phyloP scores from a whole-genome alignment of 2,888 invertebrate species.

The Lepidochitona cinerea region DNA sequence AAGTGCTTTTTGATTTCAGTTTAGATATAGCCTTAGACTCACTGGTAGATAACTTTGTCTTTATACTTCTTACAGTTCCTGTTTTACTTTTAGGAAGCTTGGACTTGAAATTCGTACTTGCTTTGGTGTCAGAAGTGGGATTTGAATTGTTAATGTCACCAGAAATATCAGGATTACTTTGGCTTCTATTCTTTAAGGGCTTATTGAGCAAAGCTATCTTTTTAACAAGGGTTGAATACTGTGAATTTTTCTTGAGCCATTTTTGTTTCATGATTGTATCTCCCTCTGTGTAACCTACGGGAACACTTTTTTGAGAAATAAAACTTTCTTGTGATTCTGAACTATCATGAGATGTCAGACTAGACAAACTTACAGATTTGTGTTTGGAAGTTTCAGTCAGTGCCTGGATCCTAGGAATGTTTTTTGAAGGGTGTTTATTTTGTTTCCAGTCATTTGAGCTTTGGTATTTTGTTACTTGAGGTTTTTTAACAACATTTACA shows the following conservation, averaged over 20 bases:
- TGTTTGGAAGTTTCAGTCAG: background rate
- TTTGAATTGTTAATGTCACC: background rate
- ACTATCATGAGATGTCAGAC: too few relatives aligned
- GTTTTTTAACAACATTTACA: background rate
- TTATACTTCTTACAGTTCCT: background rate
- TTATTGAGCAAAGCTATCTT: background rate
- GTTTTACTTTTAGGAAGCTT: background rate
- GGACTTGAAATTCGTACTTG: background rate
- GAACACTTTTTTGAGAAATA: background rate
- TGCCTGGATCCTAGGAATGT: background rate
- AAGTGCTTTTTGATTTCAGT: background rate
- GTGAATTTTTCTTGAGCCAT: background rate
- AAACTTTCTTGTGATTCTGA: too few relatives aligned
- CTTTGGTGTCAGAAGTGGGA: background rate
- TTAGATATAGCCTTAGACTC: background rate
- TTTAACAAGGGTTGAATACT: background rate
- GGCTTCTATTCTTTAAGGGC: background rate
- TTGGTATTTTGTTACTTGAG: background rate
- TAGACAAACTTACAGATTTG: background rate
- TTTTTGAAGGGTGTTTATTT: background rate
- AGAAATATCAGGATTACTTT: background rate
- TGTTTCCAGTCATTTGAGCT: background rate
- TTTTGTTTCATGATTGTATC: background rate
- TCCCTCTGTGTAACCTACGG: too few relatives aligned
- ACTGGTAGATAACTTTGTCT: background rate